Evolutionary conservation across 2,888 invertebrate genomes (phyloP), one percentile per base, ranked within the genome.

Genomic region (Strigamia maritima): DNA sequence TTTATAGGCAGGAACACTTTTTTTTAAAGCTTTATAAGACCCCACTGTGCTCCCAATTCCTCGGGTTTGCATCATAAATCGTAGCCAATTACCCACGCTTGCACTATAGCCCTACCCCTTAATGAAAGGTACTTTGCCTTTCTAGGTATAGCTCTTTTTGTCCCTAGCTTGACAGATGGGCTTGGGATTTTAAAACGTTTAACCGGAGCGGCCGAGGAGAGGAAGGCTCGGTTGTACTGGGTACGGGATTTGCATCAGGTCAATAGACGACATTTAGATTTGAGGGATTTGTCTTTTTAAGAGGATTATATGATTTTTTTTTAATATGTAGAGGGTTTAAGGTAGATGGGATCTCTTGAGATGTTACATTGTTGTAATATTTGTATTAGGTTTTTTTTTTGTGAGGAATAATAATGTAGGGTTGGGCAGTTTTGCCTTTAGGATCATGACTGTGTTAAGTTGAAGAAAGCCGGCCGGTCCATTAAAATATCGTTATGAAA

Each of bases 31-130:
- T 49, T 49, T 19, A 49, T 19, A 70, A 70, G 26, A 28, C 70
- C 70, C 70, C 60, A 65, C 49, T 19, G 49, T 65, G 60, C 60
- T 24, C 70, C 70, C 70, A 24, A 24, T 70, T 70, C 49, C 7
- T 49, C 49, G 49, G 49, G 35, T 49, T 49, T 28, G 70, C 10
- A 14, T 26, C 70, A 70, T 70, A 70, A 70, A 70, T 70, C 70
- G 26, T 70, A n/a, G 26, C 26, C 70, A 70, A 70, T 70, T 70
- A 70, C 70, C 26, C 70, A 70, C 28, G 26, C 14, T 70, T n/a
- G 24, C 12, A 12, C 10, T 16, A 26, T 28, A 70, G 28, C 16
- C 12, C 70, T 28, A n/a, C 24, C 60, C 24, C 26, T 70, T 65
- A 70, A 26, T 70, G 70, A 70, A 26, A 70, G 70, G 70, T 28